These are phyloP conservation scores for Scelioninae gen. 2 DNA, from an alignment of 2,888 invertebrate species.

Conservation along the genomic window DNA sequence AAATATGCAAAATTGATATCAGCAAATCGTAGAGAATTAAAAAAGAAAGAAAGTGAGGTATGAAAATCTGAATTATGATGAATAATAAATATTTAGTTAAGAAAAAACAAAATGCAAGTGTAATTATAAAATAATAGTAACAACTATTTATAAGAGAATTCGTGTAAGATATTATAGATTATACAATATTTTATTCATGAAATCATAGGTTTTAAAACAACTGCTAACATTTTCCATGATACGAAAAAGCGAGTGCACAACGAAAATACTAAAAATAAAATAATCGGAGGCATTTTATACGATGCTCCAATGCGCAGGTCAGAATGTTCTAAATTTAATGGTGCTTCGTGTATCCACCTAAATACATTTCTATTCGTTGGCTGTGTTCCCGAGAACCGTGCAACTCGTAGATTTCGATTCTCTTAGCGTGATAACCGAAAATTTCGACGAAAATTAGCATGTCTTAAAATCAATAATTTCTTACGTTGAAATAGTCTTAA, in stretches of 20 bases:
- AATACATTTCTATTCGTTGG: constrained; percentile 71
- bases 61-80: no score
- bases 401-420: constrained; percentile 53
- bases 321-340: constrained; percentile 68
- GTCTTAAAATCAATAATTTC: constrained; percentile 8
- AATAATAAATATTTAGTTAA: no score
- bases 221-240: constrained; percentile 46
- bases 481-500: no score
- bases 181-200: no score
- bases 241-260: constrained; percentile 55
- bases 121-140: no score
- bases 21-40: no score
- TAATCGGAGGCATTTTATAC: constrained; percentile 69
- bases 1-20: no score
- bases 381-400: constrained; percentile 65
- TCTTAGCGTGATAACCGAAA: constrained; percentile 51
- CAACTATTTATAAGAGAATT: no score
- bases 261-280: constrained; percentile 67
- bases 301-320: constrained; percentile 67
- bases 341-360: constrained; percentile 67
- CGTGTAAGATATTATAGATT: no score
- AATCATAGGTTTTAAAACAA: constrained; percentile 34
- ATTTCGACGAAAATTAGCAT: constrained; percentile 49
- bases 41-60: no score
- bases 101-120: no score